Percentiles rank a stretch among this genome's conserved stretches.
Conservation (phyloP, 2,797 vertebrate species). For the Coccyzus lansbergi region DNA sequence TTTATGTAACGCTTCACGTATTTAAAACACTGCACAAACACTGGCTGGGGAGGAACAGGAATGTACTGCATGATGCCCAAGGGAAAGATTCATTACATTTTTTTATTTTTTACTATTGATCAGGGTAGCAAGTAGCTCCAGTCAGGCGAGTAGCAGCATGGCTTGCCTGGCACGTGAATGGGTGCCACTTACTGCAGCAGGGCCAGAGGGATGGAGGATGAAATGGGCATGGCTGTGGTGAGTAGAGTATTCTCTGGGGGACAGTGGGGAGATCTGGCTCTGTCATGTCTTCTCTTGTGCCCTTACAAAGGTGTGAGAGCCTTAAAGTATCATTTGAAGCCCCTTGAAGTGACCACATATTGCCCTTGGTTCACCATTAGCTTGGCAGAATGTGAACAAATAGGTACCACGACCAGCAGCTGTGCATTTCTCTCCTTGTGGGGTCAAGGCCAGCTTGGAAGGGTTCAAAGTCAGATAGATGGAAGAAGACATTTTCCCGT, state of each 20-base stretch:
- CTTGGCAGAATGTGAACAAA: background rate
- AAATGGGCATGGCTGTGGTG: background rate
- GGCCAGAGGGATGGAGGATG: conserved; percentile 11
- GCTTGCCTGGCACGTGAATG: background rate
- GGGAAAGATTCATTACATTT: background rate
- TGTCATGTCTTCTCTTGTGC: background rate
- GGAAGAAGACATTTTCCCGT: background rate
- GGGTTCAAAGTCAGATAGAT: background rate
- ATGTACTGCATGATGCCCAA: background rate
- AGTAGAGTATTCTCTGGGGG: background rate
- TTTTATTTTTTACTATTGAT: background rate
- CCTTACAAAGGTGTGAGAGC: background rate
- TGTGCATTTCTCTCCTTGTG: background rate
- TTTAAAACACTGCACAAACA: conserved; percentile 29
- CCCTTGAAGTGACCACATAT: background rate
- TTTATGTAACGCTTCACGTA: conserved; percentile 47
- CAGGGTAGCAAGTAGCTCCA: background rate
- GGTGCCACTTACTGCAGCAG: background rate
- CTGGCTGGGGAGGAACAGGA: conserved; percentile 34
- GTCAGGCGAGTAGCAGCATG: background rate
- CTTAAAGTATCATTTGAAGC: background rate
- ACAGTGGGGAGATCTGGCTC: background rate
- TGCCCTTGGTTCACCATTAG: background rate
- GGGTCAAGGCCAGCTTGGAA: background rate
- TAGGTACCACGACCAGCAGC: background rate